Evolutionary conservation across 64 coral and sea anemone genomes (phyloP).

Genomic region (Exaiptasia diaphana): DNA sequence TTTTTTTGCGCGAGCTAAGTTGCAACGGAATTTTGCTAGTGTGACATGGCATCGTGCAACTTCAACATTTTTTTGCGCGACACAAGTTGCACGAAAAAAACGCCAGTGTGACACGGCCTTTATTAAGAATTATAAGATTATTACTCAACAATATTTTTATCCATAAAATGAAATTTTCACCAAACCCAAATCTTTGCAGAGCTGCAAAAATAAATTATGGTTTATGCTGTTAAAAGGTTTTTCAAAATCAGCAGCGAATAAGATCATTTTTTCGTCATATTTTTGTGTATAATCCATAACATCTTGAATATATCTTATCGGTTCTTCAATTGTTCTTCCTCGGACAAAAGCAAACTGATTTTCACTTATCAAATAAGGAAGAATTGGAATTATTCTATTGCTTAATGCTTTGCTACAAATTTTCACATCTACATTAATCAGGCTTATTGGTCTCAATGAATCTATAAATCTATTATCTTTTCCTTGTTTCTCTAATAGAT

Average conservation of each 20-base stretch:
- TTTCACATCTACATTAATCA: neutral
- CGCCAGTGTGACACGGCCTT: too few relatives aligned
- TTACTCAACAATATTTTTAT: neutral
- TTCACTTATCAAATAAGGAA: neutral
- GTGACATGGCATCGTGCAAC: too few relatives aligned
- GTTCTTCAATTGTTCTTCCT: neutral
- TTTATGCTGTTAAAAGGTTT: neutral
- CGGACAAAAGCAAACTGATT: neutral
- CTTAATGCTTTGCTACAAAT: neutral
- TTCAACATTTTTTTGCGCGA: too few relatives aligned
- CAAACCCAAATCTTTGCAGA: neutral
- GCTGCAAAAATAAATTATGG: neutral
- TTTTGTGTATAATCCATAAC: neutral
- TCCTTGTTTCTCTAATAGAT: neutral
- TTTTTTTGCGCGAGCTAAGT: too few relatives aligned
- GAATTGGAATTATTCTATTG: neutral
- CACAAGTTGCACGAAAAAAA: too few relatives aligned
- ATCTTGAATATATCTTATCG: neutral
- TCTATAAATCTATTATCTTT: neutral
- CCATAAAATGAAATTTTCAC: neutral
- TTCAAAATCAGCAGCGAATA: neutral
- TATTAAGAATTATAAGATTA: neutral
- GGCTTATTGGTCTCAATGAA: neutral
- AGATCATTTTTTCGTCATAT: neutral
- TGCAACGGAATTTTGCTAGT: too few relatives aligned